phyloP scores from a whole-genome alignment of 2,113 vertebrate species.

The Hippocampus guttulatus region DNA sequence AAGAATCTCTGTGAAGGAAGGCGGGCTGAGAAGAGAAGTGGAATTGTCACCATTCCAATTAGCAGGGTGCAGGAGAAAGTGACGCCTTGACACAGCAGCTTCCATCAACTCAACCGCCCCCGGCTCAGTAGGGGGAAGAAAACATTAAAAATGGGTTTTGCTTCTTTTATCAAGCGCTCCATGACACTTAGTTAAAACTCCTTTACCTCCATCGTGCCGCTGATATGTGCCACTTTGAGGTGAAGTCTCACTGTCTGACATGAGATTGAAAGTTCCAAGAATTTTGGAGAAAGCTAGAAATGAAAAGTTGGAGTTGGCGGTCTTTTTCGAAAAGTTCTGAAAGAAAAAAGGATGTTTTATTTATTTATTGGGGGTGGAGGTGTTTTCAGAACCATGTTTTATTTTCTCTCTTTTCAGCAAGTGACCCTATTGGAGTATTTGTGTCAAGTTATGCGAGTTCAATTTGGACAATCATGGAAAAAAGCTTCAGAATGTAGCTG shows the following conservation, averaged over 20 bases:
- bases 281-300: slow-evolving; percentile 45
- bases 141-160: slow-evolving; percentile 55
- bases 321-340: slow-evolving; percentile 55
- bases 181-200: slow-evolving; percentile 65
- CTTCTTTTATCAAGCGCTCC: slow-evolving; percentile 63
- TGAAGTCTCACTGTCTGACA: slow-evolving; percentile 47
- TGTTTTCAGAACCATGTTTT: slow-evolving; percentile 38
- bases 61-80: slow-evolving; percentile 57
- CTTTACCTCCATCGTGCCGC: slow-evolving; percentile 51
- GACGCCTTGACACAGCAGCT: slow-evolving; percentile 52
- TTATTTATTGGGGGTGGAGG: not conserved
- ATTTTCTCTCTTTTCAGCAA: slow-evolving; percentile 33
- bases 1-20: slow-evolving; percentile 35
- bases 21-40: slow-evolving; percentile 34
- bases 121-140: slow-evolving; percentile 48
- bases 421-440: slow-evolving; percentile 51
- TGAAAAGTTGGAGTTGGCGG: slow-evolving; percentile 34
- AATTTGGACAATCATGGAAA: slow-evolving; percentile 48
- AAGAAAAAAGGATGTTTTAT: slow-evolving; percentile 28
- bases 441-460: slow-evolving; percentile 43
- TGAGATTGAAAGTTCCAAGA: slow-evolving; percentile 56
- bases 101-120: slow-evolving; percentile 59
- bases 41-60: slow-evolving; percentile 61
- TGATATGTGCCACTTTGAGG: slow-evolving; percentile 58
- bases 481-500: slow-evolving; percentile 44